A percentile compares a stretch with the other conserved stretches of the same genome.
phyloP scores from a whole-genome alignment of 2,888 invertebrate genomes.

The Sipha maydis region DNA sequence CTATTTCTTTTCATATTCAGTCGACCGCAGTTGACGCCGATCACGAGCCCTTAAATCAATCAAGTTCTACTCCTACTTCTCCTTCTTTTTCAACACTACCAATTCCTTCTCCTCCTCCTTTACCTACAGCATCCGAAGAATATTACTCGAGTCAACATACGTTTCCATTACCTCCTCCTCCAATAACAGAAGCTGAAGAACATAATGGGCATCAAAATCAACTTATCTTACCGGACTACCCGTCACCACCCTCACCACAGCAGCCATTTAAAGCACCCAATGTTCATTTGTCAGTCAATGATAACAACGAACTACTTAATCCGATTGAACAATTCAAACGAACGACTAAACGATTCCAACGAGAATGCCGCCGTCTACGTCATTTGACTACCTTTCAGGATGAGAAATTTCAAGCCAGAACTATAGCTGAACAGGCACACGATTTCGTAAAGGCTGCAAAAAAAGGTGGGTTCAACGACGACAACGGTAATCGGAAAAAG shows the following conservation, averaged over 20 bases:
- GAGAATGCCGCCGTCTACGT: background rate
- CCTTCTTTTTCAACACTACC: background rate
- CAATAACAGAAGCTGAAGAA: background rate
- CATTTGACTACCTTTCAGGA: background rate
- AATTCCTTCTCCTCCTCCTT: no score
- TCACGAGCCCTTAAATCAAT: background rate
- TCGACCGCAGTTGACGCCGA: background rate
- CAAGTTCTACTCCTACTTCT: background rate
- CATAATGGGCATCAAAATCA: background rate
- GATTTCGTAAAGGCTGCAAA: no score
- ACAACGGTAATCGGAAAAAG: background rate
- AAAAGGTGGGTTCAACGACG: background rate
- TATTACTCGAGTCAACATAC: no score
- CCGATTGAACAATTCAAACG: background rate
- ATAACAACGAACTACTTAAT: background rate
- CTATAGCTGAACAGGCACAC: background rate
- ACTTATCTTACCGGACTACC: background rate
- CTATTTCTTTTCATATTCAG: rapidly evolving
- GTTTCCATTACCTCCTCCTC: background rate
- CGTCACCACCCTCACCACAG: background rate
- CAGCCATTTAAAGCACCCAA: background rate
- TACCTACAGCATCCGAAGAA: background rate
- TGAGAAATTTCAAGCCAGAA: background rate
- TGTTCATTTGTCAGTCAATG: background rate
- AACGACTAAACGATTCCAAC: background rate